Base-by-base conservation (phyloP, 2,113 vertebrate genomes). In the Rhea americana region DNA sequence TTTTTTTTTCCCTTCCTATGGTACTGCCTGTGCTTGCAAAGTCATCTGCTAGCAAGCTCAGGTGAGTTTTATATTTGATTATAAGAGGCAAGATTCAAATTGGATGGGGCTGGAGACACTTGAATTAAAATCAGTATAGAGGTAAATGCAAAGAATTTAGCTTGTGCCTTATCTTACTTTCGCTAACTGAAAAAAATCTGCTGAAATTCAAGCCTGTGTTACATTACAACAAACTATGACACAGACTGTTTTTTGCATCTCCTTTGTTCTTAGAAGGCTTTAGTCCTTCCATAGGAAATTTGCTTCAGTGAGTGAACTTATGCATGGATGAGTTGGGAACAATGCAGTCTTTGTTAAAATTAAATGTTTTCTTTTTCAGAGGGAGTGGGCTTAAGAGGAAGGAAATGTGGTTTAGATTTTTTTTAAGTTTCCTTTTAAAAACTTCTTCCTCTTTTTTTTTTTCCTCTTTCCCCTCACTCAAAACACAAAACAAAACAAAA, bases 321-420 rank as follows among this genome's bases (percentile, higher is more conserved):
- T 72, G 74, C 85, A 67, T 82, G 61, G 89, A 80, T 92, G 89
- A 97, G 87, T 78, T 73, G 45, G 76, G 81, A 96, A 91, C 87
- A 94, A 94, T 93, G 78, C 39, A 43, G 55, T 89, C 68, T 91
- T 95, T 92, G 87, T 90, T 92, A 87, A 93, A 91, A 78, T 4
- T 30, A 70, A 16, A 32, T 58, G 30, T 18, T 58, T 58, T 58
- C 43, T 47, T 93, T 93, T 94, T 91, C 79, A 6, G 76, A 91
- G 83, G 90, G 93, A 94, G 86, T 87, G 91, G 83, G 93, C 66
- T 95, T 95, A 58, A 74, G 76, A 90, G 92, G 91, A 94, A 92
- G 94, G 93, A 96, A 96, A 87, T 39, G 58, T 62, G 76, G 82
- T 68, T 89, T 90, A 85, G 82, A 63, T 82, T 90, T 86, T 30